Conservation (phyloP, 2,113 vertebrate species). For the Jaculus jaculus region DNA sequence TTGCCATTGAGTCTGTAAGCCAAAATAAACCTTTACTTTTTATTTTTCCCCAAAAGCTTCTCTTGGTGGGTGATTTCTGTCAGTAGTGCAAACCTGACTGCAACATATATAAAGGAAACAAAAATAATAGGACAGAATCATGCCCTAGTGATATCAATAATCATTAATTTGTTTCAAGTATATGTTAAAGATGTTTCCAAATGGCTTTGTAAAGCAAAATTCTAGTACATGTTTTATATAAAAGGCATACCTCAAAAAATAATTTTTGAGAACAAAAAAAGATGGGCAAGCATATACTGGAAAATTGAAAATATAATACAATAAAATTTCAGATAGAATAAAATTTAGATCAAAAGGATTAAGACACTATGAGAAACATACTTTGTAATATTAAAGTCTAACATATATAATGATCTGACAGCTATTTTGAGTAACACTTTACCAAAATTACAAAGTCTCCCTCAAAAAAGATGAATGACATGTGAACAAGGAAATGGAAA, state of each 20-base stretch:
- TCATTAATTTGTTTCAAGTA: background rate
- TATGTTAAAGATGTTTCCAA: background rate
- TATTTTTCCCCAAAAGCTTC: too few relatives aligned
- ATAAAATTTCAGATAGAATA: background rate
- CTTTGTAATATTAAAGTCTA: background rate
- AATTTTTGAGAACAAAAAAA: background rate
- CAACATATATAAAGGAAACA: background rate
- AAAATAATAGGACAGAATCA: background rate
- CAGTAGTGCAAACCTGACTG: too few relatives aligned
- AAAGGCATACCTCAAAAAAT: background rate
- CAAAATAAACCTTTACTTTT: too few relatives aligned
- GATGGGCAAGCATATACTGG: background rate
- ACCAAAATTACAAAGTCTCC: background rate
- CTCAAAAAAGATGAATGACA: background rate
- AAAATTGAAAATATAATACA: conserved; percentile 10
- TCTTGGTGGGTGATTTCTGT: too few relatives aligned
- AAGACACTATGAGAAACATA: background rate
- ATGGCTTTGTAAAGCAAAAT: background rate
- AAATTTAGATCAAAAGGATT: background rate
- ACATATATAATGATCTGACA: background rate
- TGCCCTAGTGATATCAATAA: background rate
- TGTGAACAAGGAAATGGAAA: background rate
- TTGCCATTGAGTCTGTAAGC: too few relatives aligned
- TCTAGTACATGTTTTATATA: background rate
- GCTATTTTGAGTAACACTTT: background rate